phyloP scores from a whole-genome alignment of 2,888 invertebrate genomes.

The Blastobasis lacticolella region DNA sequence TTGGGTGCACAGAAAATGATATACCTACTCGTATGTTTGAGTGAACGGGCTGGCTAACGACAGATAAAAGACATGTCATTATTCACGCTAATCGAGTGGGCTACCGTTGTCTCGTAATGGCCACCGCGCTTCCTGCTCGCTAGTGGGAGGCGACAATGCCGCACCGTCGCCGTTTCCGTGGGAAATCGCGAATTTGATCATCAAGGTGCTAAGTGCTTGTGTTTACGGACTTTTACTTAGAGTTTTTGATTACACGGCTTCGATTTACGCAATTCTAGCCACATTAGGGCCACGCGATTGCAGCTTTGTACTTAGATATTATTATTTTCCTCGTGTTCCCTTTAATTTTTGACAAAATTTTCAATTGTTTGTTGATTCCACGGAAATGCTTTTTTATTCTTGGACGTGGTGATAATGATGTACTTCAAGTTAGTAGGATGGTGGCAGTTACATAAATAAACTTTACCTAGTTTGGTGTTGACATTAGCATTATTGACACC shows the following conservation, averaged over 20 bases:
- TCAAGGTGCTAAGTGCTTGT: conserved; percentile 1
- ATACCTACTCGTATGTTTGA: too few species aligned
- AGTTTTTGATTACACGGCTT: neutral
- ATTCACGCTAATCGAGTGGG: conserved; percentile 40
- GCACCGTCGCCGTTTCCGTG: conserved; percentile 42
- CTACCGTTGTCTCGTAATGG: conserved; percentile 33
- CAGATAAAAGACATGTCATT: conserved; percentile 46
- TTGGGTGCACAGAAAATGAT: too few species aligned
- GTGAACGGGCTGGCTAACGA: conserved; percentile 10
- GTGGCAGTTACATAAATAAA: neutral
- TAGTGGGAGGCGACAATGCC: conserved; percentile 30
- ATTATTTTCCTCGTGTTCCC: conserved; percentile 1
- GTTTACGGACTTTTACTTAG: neutral
- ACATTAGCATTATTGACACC: neutral
- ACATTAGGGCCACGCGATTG: too few species aligned
- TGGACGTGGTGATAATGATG: neutral
- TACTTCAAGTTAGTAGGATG: neutral
- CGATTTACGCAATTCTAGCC: too few species aligned
- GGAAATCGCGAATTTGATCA: conserved; percentile 37
- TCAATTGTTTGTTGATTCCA: conserved; percentile 1
- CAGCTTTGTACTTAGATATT: neutral
- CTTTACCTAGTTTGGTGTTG: neutral
- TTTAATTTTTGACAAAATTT: too few species aligned
- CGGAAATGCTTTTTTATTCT: neutral
- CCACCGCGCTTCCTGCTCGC: conserved; percentile 51